phyloP scores from a whole-genome alignment of 2,888 invertebrate genomes.

The Zaprionus bogoriensis region DNA sequence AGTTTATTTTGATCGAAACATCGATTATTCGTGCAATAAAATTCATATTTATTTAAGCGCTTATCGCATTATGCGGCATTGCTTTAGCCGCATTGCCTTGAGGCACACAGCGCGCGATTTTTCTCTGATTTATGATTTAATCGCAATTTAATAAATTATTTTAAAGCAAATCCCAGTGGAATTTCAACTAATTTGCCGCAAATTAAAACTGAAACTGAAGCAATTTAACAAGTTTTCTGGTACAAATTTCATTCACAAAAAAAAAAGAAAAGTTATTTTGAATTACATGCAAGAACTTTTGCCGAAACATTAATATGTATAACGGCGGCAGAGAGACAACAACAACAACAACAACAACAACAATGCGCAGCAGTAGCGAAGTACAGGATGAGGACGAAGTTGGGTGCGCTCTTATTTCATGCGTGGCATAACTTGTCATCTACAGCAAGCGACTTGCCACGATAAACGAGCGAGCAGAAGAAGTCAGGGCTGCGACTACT shows the following conservation, averaged over 20 bases:
- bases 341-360: not conserved
- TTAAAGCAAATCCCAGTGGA: not conserved
- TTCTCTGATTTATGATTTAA: not conserved
- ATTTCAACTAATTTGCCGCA: not conserved
- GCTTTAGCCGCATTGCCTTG: not conserved
- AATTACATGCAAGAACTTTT: constrained; percentile 31
- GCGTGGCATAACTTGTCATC: constrained; percentile 67
- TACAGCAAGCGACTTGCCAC: constrained; percentile 50
- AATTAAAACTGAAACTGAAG: not conserved
- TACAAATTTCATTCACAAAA: constrained; percentile 3
- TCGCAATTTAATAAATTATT: not conserved
- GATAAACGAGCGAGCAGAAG: constrained; percentile 4
- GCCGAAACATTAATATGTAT: constrained; percentile 26
- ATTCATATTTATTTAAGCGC: not conserved
- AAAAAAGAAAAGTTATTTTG: constrained; percentile 19
- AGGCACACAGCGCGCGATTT: not conserved
- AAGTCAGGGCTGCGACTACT: not conserved
- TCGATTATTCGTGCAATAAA: not conserved
- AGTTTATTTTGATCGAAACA: constrained; percentile 22
- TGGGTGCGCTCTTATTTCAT: constrained; percentile 27
- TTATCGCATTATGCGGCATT: not conserved
- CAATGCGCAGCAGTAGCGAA: constrained; percentile 11
- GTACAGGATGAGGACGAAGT: constrained; percentile 5
- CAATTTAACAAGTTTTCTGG: constrained; percentile 28
- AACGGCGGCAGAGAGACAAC: constrained; percentile 17